A percentile compares a stretch with the other conserved stretches of the same genome.
These are phyloP conservation scores for Zoanthus sansibaricus DNA, from an alignment of 92 coral and sea anemone species.

Conservation along the genomic window DNA sequence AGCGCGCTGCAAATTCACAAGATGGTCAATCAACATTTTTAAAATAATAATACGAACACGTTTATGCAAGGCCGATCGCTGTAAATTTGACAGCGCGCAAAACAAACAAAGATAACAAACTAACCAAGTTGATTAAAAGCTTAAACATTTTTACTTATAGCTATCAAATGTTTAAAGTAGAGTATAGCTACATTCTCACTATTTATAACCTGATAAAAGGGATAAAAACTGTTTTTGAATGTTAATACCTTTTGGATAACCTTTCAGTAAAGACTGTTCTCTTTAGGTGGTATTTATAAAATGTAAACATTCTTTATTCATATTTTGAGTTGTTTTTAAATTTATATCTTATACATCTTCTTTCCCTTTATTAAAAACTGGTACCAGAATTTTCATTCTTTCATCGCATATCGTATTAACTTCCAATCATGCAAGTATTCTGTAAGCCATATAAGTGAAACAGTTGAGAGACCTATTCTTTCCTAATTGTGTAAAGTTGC, in stretches of 20 bases:
- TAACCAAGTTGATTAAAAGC: constrained; percentile 1
- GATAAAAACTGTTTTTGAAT: background rate
- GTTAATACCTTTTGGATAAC: constrained; percentile 22
- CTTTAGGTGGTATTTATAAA: background rate
- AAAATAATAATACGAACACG: background rate
- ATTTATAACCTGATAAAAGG: background rate
- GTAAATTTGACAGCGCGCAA: constrained; percentile 5
- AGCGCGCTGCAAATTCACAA: constrained; percentile 23
- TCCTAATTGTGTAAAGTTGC: background rate
- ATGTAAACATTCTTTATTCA: background rate
- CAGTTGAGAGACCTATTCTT: background rate
- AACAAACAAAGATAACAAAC: constrained; percentile 1
- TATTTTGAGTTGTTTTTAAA: background rate
- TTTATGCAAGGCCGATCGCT: background rate
- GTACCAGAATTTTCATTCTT: constrained; percentile 8
- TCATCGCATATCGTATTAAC: background rate
- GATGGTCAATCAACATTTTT: background rate
- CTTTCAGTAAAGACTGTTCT: background rate
- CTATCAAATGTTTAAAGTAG: background rate
- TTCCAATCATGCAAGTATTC: background rate
- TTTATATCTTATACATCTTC: background rate
- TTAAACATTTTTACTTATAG: constrained; percentile 8
- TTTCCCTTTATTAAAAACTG: background rate
- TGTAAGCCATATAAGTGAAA: background rate
- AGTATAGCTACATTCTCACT: background rate